Base-by-base conservation (phyloP, 2,113 vertebrate species). In the Plecturocebus donacophilus region DNA sequence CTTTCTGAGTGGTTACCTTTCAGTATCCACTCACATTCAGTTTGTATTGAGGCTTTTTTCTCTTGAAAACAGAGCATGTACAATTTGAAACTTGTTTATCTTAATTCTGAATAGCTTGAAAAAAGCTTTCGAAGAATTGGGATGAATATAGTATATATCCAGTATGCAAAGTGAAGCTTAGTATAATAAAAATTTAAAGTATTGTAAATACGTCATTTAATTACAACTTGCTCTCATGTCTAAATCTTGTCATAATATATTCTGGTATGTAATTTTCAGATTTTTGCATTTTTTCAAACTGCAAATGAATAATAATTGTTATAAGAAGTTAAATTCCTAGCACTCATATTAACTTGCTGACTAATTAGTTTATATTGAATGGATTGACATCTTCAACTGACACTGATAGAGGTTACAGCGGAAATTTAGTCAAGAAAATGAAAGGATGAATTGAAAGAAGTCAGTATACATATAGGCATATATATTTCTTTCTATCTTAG, bases 1-100 rank as follows among this genome's bases (percentile, higher is more conserved):
- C 90, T 92, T 96, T 93, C 96, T 81, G 88, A 98, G 96, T 75
- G 83, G 52, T 52, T 54, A 64, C 94, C 92, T 96, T 96, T 87
- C 80, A 61, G 76, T 35, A 7, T 93, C 86, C 94, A 96, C 97
- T 98, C 96, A 96, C 27, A 68, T 90, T 88, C 89, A 56, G 23
- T 77, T 77, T 0, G 0, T 32, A 30, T 16, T 21, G 52, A 68
- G n/a, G 45, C 42, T 38, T 56, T 82, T 30, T 84, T 91, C 75
- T 90, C 82, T 52, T 85, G 84, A 93, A 95, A 86, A 49, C 27
- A 92, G 64, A 95, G 47, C 10, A 40, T 27, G 19, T 0, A 40
- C 52, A 64, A 79, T 56, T 73, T 88, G 40, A 35, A 92, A 87
- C n/a, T 38, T 71, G 25, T 49, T 94, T 32, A 27, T 58, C 91